phyloP scores from a whole-genome alignment of 1,140 invertebrate species.

The Lepidurus couesii region DNA sequence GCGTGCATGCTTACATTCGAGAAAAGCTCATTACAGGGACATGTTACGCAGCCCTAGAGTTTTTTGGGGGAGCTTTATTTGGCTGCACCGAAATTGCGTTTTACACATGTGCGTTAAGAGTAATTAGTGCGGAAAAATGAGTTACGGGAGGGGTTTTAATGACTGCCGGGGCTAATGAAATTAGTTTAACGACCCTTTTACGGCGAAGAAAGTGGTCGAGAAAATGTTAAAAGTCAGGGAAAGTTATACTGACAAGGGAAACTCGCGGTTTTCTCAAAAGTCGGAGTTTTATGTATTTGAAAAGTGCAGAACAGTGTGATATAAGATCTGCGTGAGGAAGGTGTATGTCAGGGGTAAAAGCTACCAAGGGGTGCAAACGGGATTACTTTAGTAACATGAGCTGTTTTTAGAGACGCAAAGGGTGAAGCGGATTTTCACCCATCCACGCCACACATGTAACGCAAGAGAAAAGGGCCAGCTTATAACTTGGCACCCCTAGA shows the following conservation, averaged over 20 bases:
- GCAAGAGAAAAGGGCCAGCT: too few species aligned
- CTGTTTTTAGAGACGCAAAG: neutral
- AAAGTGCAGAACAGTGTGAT: neutral
- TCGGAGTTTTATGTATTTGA: neutral
- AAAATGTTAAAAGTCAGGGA: too few species aligned
- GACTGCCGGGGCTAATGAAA: too few species aligned
- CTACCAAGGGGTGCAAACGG: neutral
- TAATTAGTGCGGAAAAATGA: neutral
- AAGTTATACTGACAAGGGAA: too few species aligned
- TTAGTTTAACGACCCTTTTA: too few species aligned
- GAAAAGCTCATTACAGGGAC: slow-evolving; percentile 7
- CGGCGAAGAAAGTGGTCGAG: too few species aligned
- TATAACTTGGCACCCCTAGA: neutral
- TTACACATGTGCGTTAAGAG: neutral
- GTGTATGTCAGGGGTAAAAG: neutral
- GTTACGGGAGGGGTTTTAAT: neutral
- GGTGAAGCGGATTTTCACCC: too few species aligned
- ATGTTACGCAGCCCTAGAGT: slow-evolving; percentile 18
- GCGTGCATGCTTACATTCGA: neutral
- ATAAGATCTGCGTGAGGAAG: slow-evolving; percentile 7
- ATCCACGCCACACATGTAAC: too few species aligned
- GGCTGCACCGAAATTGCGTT: neutral
- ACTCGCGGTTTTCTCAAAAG: neutral
- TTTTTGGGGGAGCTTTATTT: neutral
- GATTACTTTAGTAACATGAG: slow-evolving; percentile 18